Conservation (phyloP, 2,113 vertebrate species). For the Tricholaema leucomelas region DNA sequence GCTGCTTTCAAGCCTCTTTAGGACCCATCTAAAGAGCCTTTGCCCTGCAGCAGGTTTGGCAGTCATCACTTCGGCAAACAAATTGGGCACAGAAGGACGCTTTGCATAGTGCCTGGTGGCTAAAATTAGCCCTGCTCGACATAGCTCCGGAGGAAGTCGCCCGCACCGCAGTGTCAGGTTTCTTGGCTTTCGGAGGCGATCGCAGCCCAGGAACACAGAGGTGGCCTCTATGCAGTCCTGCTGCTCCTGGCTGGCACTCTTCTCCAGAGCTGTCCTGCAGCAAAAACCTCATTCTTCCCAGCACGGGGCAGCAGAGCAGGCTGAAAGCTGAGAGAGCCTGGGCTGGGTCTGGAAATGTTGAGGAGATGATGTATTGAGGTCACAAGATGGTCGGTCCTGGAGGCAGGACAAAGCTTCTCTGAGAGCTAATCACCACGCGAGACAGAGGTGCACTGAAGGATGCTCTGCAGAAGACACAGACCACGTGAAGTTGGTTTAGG, state of each 20-base stretch:
- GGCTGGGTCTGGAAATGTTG: neutral
- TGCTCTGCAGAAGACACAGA: neutral
- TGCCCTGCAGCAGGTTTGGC: constrained; percentile 37
- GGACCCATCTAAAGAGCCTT: neutral
- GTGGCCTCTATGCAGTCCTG: neutral
- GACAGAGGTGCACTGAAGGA: neutral
- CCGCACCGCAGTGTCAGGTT: constrained; percentile 33
- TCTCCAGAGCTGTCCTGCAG: neutral
- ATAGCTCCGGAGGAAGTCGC: constrained; percentile 33
- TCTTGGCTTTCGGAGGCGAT: constrained; percentile 28
- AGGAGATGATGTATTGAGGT: neutral
- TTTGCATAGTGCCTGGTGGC: constrained; percentile 29
- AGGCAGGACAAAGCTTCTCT: neutral
- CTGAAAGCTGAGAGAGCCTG: neutral
- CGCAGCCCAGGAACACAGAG: neutral
- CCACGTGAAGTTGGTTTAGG: neutral
- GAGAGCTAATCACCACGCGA: neutral
- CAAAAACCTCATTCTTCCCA: neutral
- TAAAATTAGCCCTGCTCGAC: constrained; percentile 52
- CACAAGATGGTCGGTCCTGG: neutral
- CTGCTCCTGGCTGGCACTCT: neutral
- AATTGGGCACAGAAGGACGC: neutral
- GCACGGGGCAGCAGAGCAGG: neutral
- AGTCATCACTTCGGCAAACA: constrained; percentile 35
- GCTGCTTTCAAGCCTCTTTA: neutral